These are phyloP conservation scores for Enteromius unitaeniatus DNA, from an alignment of 2,797 vertebrate species.

Conservation along the genomic window DNA sequence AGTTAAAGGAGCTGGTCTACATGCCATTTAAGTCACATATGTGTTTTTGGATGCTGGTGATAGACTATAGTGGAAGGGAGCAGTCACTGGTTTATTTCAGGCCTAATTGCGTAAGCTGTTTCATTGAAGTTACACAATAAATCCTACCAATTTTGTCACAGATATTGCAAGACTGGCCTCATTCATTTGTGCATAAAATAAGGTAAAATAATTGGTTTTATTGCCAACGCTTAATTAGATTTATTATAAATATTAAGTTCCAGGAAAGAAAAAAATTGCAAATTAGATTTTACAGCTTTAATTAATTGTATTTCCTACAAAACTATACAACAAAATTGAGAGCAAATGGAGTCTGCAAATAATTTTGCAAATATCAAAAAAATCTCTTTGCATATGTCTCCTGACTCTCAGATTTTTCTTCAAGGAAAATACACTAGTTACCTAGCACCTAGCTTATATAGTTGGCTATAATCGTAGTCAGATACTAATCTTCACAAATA, in stretches of 20 bases:
- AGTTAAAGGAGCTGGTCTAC: not conserved
- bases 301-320: not conserved
- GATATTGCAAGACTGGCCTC: constrained; percentile 1
- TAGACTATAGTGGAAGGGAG: not conserved
- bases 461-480: not conserved
- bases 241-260: not conserved
- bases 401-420: not conserved
- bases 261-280: not conserved
- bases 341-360: not conserved
- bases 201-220: not conserved
- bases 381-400: too few relatives aligned
- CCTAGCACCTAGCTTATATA: not conserved
- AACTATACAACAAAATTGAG: not conserved
- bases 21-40: constrained; percentile 32
- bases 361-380: too few relatives aligned
- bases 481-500: not conserved
- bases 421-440: not conserved
- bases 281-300: not conserved
- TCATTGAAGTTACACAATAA: constrained; percentile 45
- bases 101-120: constrained; percentile 52
- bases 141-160: constrained; percentile 37
- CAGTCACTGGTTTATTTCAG: constrained; percentile 47
- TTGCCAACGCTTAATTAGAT: not conserved
- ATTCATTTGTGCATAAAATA: not conserved
- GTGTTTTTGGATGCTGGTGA: constrained; percentile 24